phyloP scores from a whole-genome alignment of 2,888 invertebrate genomes.

The Uropetala carovei region DNA sequence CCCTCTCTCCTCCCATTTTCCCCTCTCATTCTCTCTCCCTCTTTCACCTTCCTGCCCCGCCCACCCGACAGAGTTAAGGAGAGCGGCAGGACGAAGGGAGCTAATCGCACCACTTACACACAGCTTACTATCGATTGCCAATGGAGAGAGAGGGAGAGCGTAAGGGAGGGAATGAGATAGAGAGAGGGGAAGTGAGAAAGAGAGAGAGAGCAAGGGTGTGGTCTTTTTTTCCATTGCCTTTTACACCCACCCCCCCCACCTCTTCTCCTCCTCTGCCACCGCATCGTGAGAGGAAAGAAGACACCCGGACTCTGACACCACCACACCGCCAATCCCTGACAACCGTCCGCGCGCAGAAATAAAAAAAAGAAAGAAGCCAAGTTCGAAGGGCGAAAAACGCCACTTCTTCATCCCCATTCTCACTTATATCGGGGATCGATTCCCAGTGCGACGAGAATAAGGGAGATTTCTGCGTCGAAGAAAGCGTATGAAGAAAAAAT shows the following conservation, averaged over 20 bases:
- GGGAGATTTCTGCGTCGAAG: background rate
- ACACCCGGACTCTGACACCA: background rate
- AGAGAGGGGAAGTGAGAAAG: background rate
- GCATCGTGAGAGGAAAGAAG: background rate
- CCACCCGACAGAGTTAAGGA: background rate
- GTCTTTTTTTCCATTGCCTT: conserved; percentile 8
- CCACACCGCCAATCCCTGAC: background rate
- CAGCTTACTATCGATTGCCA: conserved; percentile 54
- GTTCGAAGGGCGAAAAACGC: conserved; percentile 34
- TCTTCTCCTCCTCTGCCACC: background rate
- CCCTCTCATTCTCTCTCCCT: too few species aligned
- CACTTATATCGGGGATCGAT: conserved; percentile 64
- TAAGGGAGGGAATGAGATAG: background rate
- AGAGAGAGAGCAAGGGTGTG: conserved; percentile 22
- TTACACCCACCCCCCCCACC: background rate
- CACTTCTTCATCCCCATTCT: conserved; percentile 10
- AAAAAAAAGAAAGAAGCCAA: conserved; percentile 14
- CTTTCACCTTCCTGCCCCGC: too few species aligned
- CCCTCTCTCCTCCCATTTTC: background rate
- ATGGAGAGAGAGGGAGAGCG: background rate
- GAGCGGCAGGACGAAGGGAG: background rate
- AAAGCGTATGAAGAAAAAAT: background rate
- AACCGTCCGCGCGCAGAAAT: conserved; percentile 34
- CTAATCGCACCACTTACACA: conserved; percentile 55
- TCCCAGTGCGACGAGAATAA: background rate